Base-by-base conservation (phyloP, 2,888 invertebrate species). In the Alentia gelatinosa region DNA sequence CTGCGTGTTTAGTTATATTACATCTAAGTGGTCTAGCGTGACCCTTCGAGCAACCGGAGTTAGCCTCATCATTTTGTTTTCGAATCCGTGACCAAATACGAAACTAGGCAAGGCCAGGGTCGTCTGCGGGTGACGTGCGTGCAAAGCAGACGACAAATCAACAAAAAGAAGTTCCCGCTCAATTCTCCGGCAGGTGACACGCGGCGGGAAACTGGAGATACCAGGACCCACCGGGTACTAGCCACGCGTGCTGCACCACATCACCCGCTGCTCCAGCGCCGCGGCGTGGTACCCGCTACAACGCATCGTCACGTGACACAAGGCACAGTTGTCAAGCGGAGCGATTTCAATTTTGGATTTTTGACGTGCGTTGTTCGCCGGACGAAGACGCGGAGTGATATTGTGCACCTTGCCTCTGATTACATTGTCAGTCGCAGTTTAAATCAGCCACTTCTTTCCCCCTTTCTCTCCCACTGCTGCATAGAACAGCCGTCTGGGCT, bases 261-360 rank as follows among this genome's bases (percentile, higher is more conserved):
- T 68, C 68, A 68, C 68, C 68, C 30, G 30, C 68, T 68, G 68
- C 68, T 30, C 26, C 68, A 68, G 30, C 33, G 56, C 56, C 56
- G n/a, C n/a, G n/a, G n/a, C n/a, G n/a, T 19, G 7, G 47, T 68
- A 68, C 1, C 68, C 68, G 68, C 30, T 68, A 68, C 68, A 68
- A 68, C 68, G 68, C 12, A 12, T 1, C 68, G 68, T 68, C 68
- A 68, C 68, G 68, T 68, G 68, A 68, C 9, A 19, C 56, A 56
- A n/a, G 3, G 68, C 26, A 12, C 68, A 68, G 30, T 68, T 68
- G 83, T 40, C 83, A 40, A n/a, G 83, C 19, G 83, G 37, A 35
- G 40, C 37, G 83, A 83, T 83, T 83, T 83, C 26, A 37, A 83
- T 83, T 83, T 83, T 83, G 40, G n/a, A 83, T 30, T 68, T 83